Percentiles rank a stretch among this genome's conserved stretches.
Conservation (phyloP, 64 coral and sea anemone species). For the Orbicella faveolata region DNA sequence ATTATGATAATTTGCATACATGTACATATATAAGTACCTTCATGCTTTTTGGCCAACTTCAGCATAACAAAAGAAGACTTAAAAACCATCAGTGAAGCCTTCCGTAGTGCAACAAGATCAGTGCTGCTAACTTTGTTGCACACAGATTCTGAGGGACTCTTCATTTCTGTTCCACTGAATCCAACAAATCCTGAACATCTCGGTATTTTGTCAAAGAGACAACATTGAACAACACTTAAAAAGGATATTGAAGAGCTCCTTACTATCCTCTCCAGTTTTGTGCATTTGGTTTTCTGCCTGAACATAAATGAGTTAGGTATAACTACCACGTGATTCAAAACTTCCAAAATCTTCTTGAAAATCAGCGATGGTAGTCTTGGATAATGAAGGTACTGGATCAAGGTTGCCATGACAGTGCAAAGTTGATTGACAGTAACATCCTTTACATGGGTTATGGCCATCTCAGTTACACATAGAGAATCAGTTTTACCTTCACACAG, state of each 20-base stretch:
- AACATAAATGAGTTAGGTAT: conserved; percentile 1
- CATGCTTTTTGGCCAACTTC: not conserved
- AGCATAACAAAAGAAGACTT: conserved; percentile 40
- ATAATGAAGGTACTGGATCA: conserved; percentile 57
- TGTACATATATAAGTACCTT: conserved; percentile 22
- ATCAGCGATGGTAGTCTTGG: conserved; percentile 35
- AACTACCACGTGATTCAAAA: conserved; percentile 12
- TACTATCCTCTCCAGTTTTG: not conserved
- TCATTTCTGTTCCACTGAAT: conserved; percentile 60
- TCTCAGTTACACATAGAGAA: not conserved
- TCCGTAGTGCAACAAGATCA: conserved; percentile 47
- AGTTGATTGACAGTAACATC: conserved; percentile 2
- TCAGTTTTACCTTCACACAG: not conserved
- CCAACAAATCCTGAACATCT: conserved; percentile 34
- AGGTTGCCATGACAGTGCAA: conserved; percentile 9
- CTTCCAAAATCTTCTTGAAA: conserved; percentile 62
- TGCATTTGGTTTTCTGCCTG: not conserved
- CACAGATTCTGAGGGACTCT: not conserved
- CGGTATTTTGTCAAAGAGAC: conserved; percentile 61
- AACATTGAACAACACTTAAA: conserved; percentile 58
- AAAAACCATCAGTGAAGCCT: conserved; percentile 43
- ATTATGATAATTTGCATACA: not conserved
- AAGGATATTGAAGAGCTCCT: conserved; percentile 34
- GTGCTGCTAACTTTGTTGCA: not conserved
- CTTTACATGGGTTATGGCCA: not conserved